Percentiles rank a stretch among this genome's conserved stretches.
Evolutionary conservation across 2,888 invertebrate species (phyloP).

Genomic region (Trissoscelio sp.): DNA sequence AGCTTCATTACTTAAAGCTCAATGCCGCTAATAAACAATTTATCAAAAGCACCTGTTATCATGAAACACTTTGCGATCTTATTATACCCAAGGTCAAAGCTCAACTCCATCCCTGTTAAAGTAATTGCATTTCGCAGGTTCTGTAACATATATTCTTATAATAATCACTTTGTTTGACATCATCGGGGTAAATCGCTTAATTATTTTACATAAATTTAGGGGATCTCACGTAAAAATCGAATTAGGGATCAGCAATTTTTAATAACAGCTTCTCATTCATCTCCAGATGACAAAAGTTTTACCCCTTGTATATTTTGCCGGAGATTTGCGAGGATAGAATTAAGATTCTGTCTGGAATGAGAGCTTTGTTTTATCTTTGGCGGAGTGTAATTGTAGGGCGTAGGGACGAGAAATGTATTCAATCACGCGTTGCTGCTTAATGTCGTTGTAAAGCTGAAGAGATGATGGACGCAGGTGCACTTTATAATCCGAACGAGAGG

Average conservation of each 20-base stretch:
- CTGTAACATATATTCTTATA: background rate
- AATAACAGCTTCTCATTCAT: too few relatives aligned
- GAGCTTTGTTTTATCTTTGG: constrained; percentile 33
- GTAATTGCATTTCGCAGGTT: background rate
- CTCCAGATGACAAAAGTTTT: too few relatives aligned
- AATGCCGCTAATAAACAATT: background rate
- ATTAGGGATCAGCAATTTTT: too few relatives aligned
- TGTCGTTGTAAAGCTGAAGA: constrained; percentile 43
- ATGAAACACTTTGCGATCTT: background rate
- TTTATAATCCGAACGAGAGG: constrained; percentile 29
- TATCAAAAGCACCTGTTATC: background rate
- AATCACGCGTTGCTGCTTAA: constrained; percentile 45
- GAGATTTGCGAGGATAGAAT: background rate
- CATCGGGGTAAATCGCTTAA: background rate
- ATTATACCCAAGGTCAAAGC: background rate
- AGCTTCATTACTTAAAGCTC: background rate
- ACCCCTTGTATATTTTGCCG: too few relatives aligned
- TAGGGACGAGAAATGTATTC: constrained; percentile 37
- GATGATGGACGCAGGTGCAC: constrained; percentile 54
- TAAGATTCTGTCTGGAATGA: background rate
- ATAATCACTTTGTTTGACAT: background rate
- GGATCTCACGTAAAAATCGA: too few relatives aligned
- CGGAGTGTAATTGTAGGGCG: constrained; percentile 17
- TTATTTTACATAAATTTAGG: too few relatives aligned
- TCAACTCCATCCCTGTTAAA: background rate